Evolutionary conservation across 2,888 invertebrate species (phyloP), one percentile per base, ranked within the genome.

Genomic region (Anagyrus pseudococci): DNA sequence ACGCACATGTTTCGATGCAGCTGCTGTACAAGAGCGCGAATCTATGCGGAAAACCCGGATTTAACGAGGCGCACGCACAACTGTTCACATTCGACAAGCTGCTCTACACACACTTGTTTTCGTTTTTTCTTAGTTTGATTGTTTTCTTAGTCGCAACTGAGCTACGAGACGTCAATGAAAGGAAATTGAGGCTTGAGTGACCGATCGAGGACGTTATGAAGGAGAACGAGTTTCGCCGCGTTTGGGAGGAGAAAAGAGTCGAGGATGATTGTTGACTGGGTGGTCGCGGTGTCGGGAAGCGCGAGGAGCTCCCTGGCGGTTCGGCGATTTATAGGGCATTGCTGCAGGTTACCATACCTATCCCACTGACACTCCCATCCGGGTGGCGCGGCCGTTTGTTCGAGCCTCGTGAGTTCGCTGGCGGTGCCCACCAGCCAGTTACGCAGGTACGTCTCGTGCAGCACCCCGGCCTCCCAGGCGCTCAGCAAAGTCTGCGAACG

Each of bases 281-380:
- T n/a, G n/a, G n/a, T n/a, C n/a, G n/a, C n/a, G n/a, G n/a, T n/a
- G n/a, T n/a, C n/a, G n/a, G n/a, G n/a, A n/a, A n/a, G n/a, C n/a
- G n/a, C n/a, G n/a, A n/a, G n/a, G n/a, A n/a, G n/a, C n/a, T n/a
- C n/a, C n/a, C n/a, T n/a, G n/a, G n/a, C n/a, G n/a, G n/a, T n/a
- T n/a, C n/a, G n/a, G n/a, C 44, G 52, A 29, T 48, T 60, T 63
- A 64, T 54, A 63, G 53, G 60, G 44, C 53, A 67, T 64, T 63
- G 57, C 58, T 63, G 63, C 29, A 58, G 76, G 74, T 79, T 77
- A 77, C 81, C 84, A 82, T 89, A 89, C 89, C 89, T 89, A 86
- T 89, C 88, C 89, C 89, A 90, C 75, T 87, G 85, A 78, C 89
- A 87, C 72, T 84, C 84, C 89, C 89, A 89, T 73, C 88, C 88